Evolutionary conservation across 92 coral and sea anemone species (phyloP), one percentile per base, ranked within the genome.

Genomic region (Plumapathes pennacea): DNA sequence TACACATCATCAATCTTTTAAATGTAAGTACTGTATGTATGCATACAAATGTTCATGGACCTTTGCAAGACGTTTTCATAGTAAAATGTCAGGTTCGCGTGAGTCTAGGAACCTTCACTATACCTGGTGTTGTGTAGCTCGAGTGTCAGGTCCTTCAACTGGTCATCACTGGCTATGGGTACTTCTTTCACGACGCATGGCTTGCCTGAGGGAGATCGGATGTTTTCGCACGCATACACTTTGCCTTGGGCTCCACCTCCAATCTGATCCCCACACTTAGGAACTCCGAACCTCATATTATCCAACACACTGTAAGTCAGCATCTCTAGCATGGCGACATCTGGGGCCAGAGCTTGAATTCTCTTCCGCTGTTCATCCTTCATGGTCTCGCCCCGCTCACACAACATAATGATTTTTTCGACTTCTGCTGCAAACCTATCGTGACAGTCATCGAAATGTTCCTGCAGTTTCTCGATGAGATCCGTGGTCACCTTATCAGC

Each of bases 101-200:
- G n/a, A n/a, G n/a, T n/a, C n/a, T n/a, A n/a, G n/a, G n/a, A n/a
- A n/a, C n/a, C n/a, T n/a, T n/a, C n/a, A n/a, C n/a, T n/a, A n/a
- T 29, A 71, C 79, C 79, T 60, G 25, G 79, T 46, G 2, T 55
- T 71, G 37, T 71, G 79, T 14, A 71, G 71, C 41, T 71, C 79
- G 23, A 71, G 62, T 8, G 79, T 60, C 62, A 71, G 41, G 28
- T 60, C 70, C 42, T 71, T 60, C 7, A 71, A 70, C 23, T 29
- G 30, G 21, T 34, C 33, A 32, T 60, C 69, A 23, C 25, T 71
- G 3, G 71, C 36, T 14, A 71, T 62, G 11, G 69, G 60, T 13
- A 71, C 71, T 18, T 39, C 70, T 36, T 71, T 71, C 30, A 71
- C 79, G 5, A 61, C 79, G 20, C 79, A 71, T 1, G 71, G 71